Percentiles rank a stretch among this genome's conserved stretches.
Conservation (phyloP, 2,113 vertebrate genomes). For the Narcine bancroftii region DNA sequence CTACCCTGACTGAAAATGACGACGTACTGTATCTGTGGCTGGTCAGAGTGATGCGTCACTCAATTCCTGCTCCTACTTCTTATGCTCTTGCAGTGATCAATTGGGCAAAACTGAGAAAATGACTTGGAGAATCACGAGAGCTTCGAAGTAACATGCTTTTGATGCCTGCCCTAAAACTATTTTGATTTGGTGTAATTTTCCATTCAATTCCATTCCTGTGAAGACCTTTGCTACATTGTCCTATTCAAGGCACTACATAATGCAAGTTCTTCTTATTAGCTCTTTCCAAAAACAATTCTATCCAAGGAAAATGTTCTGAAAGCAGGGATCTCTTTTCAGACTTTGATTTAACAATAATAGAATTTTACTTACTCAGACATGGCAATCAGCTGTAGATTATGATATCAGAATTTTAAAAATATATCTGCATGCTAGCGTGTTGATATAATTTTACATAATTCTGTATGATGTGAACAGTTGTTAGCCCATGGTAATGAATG, state of each 20-base stretch:
- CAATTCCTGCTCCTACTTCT: no score
- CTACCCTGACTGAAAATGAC: no score
- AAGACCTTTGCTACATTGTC: background rate
- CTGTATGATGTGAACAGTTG: background rate
- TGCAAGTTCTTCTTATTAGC: background rate
- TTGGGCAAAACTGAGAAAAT: background rate
- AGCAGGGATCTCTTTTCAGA: background rate
- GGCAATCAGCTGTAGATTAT: background rate
- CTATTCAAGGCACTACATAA: background rate
- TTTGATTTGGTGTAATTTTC: background rate
- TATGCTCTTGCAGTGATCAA: no score
- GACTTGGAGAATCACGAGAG: background rate
- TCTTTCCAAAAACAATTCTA: background rate
- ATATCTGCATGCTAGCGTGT: background rate
- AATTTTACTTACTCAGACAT: background rate
- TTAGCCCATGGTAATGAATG: slow-evolving; percentile 18
- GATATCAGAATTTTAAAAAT: background rate
- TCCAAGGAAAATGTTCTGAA: background rate
- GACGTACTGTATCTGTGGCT: no score
- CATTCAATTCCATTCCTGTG: background rate
- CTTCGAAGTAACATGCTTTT: background rate
- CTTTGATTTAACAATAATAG: background rate
- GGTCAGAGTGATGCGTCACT: no score
- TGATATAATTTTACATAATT: background rate
- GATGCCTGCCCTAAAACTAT: background rate